A percentile compares a stretch with the other conserved stretches of the same genome.
Conservation (phyloP, 1,140 invertebrate species). For the Neodiprion lecontei region DNA sequence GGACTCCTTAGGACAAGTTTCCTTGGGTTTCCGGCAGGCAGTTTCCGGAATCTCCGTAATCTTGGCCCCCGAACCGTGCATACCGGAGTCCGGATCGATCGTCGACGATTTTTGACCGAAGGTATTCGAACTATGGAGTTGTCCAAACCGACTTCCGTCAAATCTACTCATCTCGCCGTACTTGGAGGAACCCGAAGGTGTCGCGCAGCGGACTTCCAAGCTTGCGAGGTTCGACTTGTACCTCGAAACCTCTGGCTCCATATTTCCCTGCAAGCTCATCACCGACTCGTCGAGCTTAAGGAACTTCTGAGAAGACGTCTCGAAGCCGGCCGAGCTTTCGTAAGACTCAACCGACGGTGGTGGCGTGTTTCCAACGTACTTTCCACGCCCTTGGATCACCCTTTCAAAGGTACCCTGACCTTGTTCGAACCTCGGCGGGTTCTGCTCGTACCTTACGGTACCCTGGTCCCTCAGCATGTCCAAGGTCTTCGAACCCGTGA, state of each 20-base stretch:
- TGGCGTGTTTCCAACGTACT: not conserved
- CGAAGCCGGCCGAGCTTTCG: not conserved
- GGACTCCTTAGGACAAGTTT: constrained; percentile 29
- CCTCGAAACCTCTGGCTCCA: not conserved
- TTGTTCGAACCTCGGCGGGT: constrained; percentile 23
- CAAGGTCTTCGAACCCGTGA: constrained; percentile 51
- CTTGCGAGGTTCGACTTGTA: not conserved
- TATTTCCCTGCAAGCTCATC: not conserved
- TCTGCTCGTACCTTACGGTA: constrained; percentile 27
- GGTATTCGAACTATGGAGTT: not conserved
- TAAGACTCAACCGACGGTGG: not conserved
- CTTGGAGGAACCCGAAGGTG: not conserved
- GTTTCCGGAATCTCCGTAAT: not conserved
- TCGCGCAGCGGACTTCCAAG: not conserved
- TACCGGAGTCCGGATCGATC: not conserved
- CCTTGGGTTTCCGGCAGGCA: constrained; percentile 31
- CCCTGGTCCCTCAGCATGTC: constrained; percentile 53
- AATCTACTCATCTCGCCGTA: not conserved
- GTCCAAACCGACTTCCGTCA: not conserved
- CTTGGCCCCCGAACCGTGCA: not conserved
- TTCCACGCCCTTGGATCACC: not conserved
- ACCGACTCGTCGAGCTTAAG: not conserved
- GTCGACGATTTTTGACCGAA: not conserved
- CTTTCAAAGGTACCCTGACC: constrained; percentile 6
- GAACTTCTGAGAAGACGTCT: too few relatives aligned